Percentiles rank a stretch among this genome's conserved stretches.
These are phyloP conservation scores for Discoglossus pictus DNA, from an alignment of 2,797 vertebrate genomes.

Conservation along the genomic window DNA sequence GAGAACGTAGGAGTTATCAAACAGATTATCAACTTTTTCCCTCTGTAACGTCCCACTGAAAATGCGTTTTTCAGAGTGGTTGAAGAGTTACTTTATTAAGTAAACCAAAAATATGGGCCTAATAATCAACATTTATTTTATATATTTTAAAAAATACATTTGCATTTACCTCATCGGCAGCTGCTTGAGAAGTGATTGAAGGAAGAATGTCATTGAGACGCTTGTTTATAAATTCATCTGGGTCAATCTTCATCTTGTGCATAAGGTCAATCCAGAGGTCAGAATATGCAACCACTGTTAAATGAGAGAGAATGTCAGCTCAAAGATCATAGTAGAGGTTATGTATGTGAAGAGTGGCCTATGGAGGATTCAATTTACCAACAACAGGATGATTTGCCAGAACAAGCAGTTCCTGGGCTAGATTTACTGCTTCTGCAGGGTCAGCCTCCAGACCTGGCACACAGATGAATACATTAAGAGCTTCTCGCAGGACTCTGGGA, in stretches of 20 bases:
- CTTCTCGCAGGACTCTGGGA: constrained; percentile 84
- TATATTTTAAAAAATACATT: too few species aligned
- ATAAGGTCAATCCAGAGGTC: constrained; percentile 87
- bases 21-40: too few species aligned
- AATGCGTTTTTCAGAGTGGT: too few species aligned
- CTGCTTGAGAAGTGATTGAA: constrained; percentile 74
- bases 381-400: constrained; percentile 90
- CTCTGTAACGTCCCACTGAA: too few species aligned
- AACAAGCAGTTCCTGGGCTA: constrained; percentile 86
- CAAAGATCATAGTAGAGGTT: neutral
- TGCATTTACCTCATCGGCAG: constrained; percentile 77
- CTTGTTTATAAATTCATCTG: constrained; percentile 81
- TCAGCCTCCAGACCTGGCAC: constrained; percentile 80
- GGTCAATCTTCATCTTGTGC: constrained; percentile 84
- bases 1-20: too few species aligned
- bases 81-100: too few species aligned
- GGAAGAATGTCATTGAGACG: constrained; percentile 83
- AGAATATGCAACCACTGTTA: constrained; percentile 74
- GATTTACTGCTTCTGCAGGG: constrained; percentile 72
- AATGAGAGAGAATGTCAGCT: constrained; percentile 2
- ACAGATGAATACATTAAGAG: constrained; percentile 80
- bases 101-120: too few species aligned
- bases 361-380: constrained; percentile 68
- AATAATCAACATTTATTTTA: too few species aligned
- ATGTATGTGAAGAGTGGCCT: neutral